A percentile compares a stretch with the other conserved stretches of the same genome.
phyloP scores from a whole-genome alignment of 2,888 invertebrate species.

The Autographa pulchrina region DNA sequence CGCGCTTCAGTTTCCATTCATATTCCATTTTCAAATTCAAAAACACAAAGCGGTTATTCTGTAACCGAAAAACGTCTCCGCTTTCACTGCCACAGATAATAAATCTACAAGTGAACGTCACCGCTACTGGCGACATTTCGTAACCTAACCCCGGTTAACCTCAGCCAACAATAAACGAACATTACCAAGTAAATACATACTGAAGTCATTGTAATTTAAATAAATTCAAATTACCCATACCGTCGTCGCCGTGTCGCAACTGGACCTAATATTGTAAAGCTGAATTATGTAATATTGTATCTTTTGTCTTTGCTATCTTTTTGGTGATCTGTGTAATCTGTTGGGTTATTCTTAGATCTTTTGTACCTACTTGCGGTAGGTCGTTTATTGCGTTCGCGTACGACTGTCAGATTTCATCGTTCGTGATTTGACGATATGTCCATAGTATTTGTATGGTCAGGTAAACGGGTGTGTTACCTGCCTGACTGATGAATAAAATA shows the following conservation, averaged over 20 bases:
- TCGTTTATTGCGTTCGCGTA: slow-evolving; percentile 65
- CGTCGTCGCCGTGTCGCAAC: slow-evolving; percentile 72
- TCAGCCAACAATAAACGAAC: slow-evolving; percentile 74
- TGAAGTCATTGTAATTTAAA: slow-evolving; percentile 84
- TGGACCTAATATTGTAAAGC: slow-evolving; percentile 59
- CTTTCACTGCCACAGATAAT: slow-evolving; percentile 58
- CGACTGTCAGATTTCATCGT: slow-evolving; percentile 54
- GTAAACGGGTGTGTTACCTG: slow-evolving; percentile 10
- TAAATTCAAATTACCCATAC: slow-evolving; percentile 82
- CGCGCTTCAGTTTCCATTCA: slow-evolving; percentile 1
- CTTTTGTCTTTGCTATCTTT: slow-evolving; percentile 59
- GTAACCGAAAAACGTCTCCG: slow-evolving; percentile 46
- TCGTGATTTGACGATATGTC: slow-evolving; percentile 17
- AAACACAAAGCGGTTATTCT: slow-evolving; percentile 26
- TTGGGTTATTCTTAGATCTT: slow-evolving; percentile 18
- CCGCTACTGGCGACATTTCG: slow-evolving; percentile 70
- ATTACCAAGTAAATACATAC: slow-evolving; percentile 84
- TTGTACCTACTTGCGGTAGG: slow-evolving; percentile 70
- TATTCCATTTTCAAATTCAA: slow-evolving; percentile 31
- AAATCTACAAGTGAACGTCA: slow-evolving; percentile 52
- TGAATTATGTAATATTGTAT: slow-evolving; percentile 69
- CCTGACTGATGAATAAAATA: neutral
- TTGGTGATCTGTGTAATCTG: slow-evolving; percentile 37
- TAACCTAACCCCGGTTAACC: slow-evolving; percentile 82
- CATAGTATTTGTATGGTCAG: slow-evolving; percentile 8